Evolutionary conservation across 2,888 invertebrate species (phyloP).

Genomic region (Harmothoe impar): DNA sequence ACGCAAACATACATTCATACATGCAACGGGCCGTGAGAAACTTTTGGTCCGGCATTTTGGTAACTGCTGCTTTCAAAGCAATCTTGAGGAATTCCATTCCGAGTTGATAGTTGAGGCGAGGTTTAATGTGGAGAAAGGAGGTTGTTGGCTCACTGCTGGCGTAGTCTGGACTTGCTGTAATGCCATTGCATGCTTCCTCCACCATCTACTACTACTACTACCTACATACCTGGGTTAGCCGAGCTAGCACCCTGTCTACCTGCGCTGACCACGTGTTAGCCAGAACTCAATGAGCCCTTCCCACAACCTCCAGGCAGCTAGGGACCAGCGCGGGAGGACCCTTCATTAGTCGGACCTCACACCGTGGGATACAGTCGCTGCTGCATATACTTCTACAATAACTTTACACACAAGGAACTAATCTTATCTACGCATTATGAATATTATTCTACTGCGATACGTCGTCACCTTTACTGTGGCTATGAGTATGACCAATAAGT

Average conservation of each 20-base stretch:
- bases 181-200: neutral
- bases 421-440: neutral
- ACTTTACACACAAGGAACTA: neutral
- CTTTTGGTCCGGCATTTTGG: neutral
- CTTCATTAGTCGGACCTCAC: neutral
- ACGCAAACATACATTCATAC: neutral
- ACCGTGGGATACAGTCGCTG: neutral
- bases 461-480: conserved; percentile 55
- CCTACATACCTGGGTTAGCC: neutral
- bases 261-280: conserved; percentile 49
- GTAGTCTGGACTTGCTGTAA: neutral
- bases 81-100: neutral
- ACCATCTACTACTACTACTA: neutral
- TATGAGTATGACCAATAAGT: conserved; percentile 43
- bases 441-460: conserved; percentile 24
- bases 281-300: neutral
- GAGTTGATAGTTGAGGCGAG: neutral
- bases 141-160: neutral
- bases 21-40: neutral
- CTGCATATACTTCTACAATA: neutral
- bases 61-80: neutral
- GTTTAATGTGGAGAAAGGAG: neutral
- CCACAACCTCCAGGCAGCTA: conserved; percentile 27
- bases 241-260: neutral
- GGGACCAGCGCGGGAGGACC: neutral